These are phyloP conservation scores for Distichodus sexfasciatus DNA, from an alignment of 2,797 vertebrate genomes.

Conservation along the genomic window DNA sequence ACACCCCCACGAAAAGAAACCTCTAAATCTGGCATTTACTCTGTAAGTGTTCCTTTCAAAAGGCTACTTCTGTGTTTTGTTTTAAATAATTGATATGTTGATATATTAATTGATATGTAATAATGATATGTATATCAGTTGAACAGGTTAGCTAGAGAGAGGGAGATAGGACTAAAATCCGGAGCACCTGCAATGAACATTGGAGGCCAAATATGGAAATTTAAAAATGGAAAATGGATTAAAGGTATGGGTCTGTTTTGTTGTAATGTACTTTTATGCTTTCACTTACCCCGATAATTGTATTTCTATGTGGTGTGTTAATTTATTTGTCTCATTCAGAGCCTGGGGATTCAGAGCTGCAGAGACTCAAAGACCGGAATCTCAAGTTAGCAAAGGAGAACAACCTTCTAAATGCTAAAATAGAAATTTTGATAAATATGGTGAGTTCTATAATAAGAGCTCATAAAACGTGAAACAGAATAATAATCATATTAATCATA, in stretches of 20 bases:
- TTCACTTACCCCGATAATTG: neutral
- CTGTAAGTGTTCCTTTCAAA: conserved; percentile 80
- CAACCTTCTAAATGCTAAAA: conserved; percentile 88
- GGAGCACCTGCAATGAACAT: conserved; percentile 86
- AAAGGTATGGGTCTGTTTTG: conserved; percentile 70
- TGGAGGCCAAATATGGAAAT: conserved; percentile 88
- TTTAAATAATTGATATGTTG: no score
- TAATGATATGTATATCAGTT: conserved; percentile 70
- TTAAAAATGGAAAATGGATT: conserved; percentile 95
- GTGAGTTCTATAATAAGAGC: no score
- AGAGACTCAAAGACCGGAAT: conserved; percentile 86
- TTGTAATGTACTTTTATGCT: no score
- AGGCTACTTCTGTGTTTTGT: no score
- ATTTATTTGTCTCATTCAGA: conserved; percentile 64
- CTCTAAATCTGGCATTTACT: conserved; percentile 90
- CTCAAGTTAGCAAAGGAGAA: conserved; percentile 93
- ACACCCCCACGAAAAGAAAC: conserved; percentile 89
- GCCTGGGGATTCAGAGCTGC: conserved; percentile 78
- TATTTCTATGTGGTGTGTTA: neutral
- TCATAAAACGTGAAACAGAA: no score
- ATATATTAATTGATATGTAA: neutral
- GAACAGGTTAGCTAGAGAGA: conserved; percentile 86
- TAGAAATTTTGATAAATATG: conserved; percentile 94
- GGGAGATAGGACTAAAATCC: conserved; percentile 89
- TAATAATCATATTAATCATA: no score